Evolutionary conservation across 2,888 invertebrate species (phyloP).

Genomic region (Neocrepidodera transversa): DNA sequence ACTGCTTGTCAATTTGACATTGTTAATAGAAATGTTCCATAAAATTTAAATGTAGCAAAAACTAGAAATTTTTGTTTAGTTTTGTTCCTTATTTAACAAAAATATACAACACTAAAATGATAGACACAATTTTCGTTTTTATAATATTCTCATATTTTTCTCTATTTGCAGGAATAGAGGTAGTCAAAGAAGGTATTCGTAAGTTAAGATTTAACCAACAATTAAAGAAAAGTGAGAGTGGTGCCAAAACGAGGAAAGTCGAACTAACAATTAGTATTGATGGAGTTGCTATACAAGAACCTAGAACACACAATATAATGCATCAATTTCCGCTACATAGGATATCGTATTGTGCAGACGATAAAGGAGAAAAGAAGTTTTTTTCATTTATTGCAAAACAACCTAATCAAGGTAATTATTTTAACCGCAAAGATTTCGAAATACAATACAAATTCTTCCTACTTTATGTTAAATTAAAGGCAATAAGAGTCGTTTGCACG

Average conservation of each 20-base stretch:
- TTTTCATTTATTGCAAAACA: slow-evolving; percentile 95
- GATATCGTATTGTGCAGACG: slow-evolving; percentile 99
- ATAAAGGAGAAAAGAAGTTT: slow-evolving; percentile 96
- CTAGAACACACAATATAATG: slow-evolving; percentile 78
- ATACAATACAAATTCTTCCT: no score
- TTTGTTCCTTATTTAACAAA: no score
- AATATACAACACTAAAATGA: no score
- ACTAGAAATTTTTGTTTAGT: no score
- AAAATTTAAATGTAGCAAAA: no score
- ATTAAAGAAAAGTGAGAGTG: slow-evolving; percentile 88
- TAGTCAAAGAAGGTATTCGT: slow-evolving; percentile 96
- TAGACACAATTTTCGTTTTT: neutral
- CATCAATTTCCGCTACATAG: slow-evolving; percentile 96
- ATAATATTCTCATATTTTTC: neutral
- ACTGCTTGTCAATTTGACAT: no score
- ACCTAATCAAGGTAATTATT: slow-evolving; percentile 56
- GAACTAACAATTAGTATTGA: slow-evolving; percentile 98
- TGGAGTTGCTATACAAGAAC: slow-evolving; percentile 90
- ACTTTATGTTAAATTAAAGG: slow-evolving; percentile 1
- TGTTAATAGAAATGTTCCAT: no score
- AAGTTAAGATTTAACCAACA: slow-evolving; percentile 95
- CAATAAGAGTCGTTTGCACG: no score
- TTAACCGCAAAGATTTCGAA: no score
- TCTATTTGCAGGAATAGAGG: slow-evolving; percentile 75
- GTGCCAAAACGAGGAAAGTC: slow-evolving; percentile 88